Evolutionary conservation across 1,140 invertebrate genomes (phyloP).

Genomic region (Heliconius congener): DNA sequence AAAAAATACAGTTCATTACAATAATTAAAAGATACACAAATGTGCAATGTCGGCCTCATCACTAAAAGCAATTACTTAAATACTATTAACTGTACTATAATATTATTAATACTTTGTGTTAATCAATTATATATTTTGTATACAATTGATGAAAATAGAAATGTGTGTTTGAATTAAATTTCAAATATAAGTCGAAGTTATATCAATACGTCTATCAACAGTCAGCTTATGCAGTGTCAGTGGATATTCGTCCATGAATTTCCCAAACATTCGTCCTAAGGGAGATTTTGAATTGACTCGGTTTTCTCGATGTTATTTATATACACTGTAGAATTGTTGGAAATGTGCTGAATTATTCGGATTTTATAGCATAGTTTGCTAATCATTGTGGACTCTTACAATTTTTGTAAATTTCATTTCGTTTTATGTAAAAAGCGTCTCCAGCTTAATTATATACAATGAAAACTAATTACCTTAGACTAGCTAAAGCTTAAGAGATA

Average conservation of each 20-base stretch:
- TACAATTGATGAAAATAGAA: not conserved
- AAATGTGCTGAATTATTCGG: not conserved
- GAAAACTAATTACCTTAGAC: not conserved
- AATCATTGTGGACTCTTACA: not conserved
- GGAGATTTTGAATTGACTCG: slow-evolving; percentile 2
- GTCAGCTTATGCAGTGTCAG: slow-evolving; percentile 22
- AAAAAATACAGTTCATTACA: no score
- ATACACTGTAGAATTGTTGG: not conserved
- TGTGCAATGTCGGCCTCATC: no score
- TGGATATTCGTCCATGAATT: slow-evolving; percentile 22
- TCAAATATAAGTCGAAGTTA: slow-evolving; percentile 6
- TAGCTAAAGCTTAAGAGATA: not conserved
- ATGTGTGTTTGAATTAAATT: not conserved
- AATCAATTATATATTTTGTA: no score
- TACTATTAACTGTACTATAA: no score
- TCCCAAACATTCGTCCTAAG: slow-evolving; percentile 2
- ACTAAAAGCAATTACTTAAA: no score
- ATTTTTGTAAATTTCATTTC: not conserved
- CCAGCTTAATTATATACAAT: not conserved
- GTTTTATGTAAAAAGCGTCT: not conserved
- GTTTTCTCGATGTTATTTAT: slow-evolving; percentile 23
- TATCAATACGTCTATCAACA: slow-evolving; percentile 20
- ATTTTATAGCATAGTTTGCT: not conserved
- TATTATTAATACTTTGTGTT: no score
- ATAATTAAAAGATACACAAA: no score